These are phyloP conservation scores for Hypercompe scribonia DNA, from an alignment of 2,888 invertebrate genomes.

Conservation along the genomic window DNA sequence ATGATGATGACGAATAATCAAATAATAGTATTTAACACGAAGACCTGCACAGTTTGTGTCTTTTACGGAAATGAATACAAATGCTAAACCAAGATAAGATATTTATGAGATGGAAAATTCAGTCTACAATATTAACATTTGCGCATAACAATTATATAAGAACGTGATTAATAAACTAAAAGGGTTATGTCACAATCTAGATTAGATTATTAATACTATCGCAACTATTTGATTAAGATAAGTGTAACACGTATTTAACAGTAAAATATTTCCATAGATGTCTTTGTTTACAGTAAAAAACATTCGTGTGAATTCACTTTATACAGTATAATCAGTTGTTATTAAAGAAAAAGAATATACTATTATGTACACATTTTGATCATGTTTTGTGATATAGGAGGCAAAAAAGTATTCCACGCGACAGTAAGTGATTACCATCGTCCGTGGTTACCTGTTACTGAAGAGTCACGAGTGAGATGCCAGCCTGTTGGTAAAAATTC, in stretches of 20 bases:
- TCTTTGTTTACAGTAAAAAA: not conserved
- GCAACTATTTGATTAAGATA: constrained; percentile 13
- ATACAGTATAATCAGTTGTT: too few species aligned
- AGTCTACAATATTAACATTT: constrained; percentile 15
- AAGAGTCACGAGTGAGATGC: too few species aligned
- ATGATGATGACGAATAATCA: too few species aligned
- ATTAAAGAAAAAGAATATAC: too few species aligned
- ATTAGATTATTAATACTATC: constrained; percentile 45
- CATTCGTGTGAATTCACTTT: too few species aligned
- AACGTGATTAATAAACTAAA: constrained; percentile 52
- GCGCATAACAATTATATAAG: constrained; percentile 53
- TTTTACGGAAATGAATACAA: not conserved
- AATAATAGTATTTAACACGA: not conserved
- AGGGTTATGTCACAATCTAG: constrained; percentile 46
- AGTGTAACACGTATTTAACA: constrained; percentile 5
- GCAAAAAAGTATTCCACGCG: too few species aligned
- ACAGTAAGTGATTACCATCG: too few species aligned
- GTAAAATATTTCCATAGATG: constrained; percentile 4
- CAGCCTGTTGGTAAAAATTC: too few species aligned
- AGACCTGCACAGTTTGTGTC: not conserved
- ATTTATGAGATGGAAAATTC: not conserved
- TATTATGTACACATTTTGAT: too few species aligned
- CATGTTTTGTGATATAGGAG: too few species aligned
- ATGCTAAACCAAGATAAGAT: not conserved
- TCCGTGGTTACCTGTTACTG: too few species aligned